Percentiles rank a stretch among this genome's conserved stretches.
Conservation (phyloP, 2,797 vertebrate genomes). For the Pseudocheirus occidentalis region DNA sequence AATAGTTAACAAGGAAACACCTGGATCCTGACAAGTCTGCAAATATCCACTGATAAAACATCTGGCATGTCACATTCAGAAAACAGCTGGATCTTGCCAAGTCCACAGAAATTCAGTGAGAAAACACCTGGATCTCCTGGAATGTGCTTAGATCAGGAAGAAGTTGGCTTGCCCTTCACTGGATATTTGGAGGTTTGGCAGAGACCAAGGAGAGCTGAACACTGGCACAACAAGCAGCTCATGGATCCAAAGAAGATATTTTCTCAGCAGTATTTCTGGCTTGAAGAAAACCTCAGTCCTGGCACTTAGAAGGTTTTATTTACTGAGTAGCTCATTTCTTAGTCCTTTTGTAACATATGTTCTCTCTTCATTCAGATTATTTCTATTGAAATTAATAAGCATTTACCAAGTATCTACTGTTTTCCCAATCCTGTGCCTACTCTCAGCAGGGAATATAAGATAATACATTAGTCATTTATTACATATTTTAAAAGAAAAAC, state of each 20-base stretch:
- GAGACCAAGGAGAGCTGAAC: neutral
- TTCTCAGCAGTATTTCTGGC: neutral
- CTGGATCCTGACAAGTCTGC: constrained; percentile 14
- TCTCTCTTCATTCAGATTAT: neutral
- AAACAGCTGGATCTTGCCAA: constrained; percentile 19
- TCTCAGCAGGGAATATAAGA: neutral
- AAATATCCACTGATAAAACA: constrained; percentile 12
- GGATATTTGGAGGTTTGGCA: constrained; percentile 15
- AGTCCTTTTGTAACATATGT: neutral
- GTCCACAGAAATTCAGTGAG: neutral
- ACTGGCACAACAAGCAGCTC: neutral
- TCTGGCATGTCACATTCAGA: neutral
- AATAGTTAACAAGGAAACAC: constrained; percentile 8
- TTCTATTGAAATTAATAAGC: neutral
- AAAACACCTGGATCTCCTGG: constrained; percentile 13
- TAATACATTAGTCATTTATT: neutral
- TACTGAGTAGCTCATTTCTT: neutral
- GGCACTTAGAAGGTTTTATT: neutral
- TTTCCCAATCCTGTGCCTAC: neutral
- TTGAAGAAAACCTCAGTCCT: neutral
- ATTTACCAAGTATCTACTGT: neutral
- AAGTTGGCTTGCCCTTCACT: neutral
- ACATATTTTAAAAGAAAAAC: neutral
- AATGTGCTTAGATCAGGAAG: neutral
- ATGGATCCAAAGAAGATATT: neutral